These are phyloP conservation scores for Ennomos erosarius DNA, from an alignment of 2,888 invertebrate genomes.

Conservation along the genomic window DNA sequence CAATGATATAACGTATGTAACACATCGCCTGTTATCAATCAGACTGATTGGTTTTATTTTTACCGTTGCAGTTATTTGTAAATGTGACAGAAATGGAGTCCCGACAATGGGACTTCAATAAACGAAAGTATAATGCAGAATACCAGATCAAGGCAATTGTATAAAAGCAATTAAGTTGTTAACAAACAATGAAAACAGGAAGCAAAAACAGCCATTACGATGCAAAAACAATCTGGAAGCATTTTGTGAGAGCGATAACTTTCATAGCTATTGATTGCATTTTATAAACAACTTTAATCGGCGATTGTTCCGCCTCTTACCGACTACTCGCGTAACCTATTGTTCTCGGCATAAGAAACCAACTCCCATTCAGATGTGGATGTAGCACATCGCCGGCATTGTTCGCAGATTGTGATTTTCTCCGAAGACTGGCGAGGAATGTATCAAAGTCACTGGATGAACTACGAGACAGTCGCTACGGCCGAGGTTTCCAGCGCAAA, in stretches of 20 bases:
- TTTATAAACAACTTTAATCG: slow-evolving; percentile 80
- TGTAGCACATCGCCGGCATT: slow-evolving; percentile 60
- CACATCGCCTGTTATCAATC: too few species aligned
- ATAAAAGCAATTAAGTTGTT: slow-evolving; percentile 34
- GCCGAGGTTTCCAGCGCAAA: slow-evolving; percentile 60
- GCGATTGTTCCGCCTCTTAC: slow-evolving; percentile 74
- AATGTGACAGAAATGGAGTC: too few species aligned
- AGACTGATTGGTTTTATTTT: too few species aligned
- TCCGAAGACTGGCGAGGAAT: slow-evolving; percentile 56
- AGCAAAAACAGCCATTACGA: slow-evolving; percentile 42
- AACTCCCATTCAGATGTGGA: slow-evolving; percentile 50
- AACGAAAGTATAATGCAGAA: slow-evolving; percentile 14
- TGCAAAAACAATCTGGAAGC: slow-evolving; percentile 47
- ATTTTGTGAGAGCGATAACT: slow-evolving; percentile 56
- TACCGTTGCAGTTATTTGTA: too few species aligned
- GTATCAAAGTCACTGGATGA: slow-evolving; percentile 65
- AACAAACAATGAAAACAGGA: slow-evolving; percentile 44
- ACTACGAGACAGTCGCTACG: slow-evolving; percentile 54
- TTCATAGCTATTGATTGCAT: slow-evolving; percentile 62
- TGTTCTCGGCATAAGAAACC: slow-evolving; percentile 59
- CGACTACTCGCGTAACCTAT: slow-evolving; percentile 68
- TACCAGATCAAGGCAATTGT: slow-evolving; percentile 20
- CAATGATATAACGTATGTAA: too few species aligned
- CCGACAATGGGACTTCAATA: slow-evolving; percentile 2
- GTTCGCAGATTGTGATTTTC: slow-evolving; percentile 57